Conservation (phyloP, 2,888 invertebrate genomes). For the Diarsia brunnea region DNA sequence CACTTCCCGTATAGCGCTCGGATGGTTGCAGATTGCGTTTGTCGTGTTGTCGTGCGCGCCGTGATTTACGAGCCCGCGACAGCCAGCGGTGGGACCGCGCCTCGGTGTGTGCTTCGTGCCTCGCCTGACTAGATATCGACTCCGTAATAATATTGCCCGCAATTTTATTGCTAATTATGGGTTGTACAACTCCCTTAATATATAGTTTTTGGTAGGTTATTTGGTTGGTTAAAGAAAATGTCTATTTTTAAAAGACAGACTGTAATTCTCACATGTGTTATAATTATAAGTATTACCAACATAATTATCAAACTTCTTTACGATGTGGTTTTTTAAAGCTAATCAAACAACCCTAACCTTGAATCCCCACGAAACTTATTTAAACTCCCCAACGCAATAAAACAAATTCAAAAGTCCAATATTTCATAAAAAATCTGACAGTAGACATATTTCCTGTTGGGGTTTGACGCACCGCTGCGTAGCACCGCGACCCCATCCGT, state of each 20-base stretch:
- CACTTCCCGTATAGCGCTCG: conserved; percentile 46
- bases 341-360: conserved; percentile 41
- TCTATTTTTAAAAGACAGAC: neutral
- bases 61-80: conserved; percentile 71
- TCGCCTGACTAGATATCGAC: conserved; percentile 55
- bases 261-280: neutral
- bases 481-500: conserved; percentile 51
- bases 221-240: neutral
- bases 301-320: neutral
- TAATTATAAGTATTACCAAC: neutral
- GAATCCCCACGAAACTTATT: conserved; percentile 23
- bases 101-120: conserved; percentile 45
- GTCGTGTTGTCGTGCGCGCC: conserved; percentile 65
- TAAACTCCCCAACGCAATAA: conserved; percentile 24
- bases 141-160: conserved; percentile 49
- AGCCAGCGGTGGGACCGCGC: conserved; percentile 40
- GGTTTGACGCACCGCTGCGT: conserved; percentile 72
- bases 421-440: conserved; percentile 43
- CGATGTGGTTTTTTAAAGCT: neutral
- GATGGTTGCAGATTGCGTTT: conserved; percentile 65
- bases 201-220: conserved; percentile 1
- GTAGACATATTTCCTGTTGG: conserved; percentile 30
- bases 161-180: conserved; percentile 56
- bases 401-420: conserved; percentile 44
- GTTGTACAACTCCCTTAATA: conserved; percentile 2